phyloP scores from a whole-genome alignment of 2,113 vertebrate species.

The Marcusenius ussheri region DNA sequence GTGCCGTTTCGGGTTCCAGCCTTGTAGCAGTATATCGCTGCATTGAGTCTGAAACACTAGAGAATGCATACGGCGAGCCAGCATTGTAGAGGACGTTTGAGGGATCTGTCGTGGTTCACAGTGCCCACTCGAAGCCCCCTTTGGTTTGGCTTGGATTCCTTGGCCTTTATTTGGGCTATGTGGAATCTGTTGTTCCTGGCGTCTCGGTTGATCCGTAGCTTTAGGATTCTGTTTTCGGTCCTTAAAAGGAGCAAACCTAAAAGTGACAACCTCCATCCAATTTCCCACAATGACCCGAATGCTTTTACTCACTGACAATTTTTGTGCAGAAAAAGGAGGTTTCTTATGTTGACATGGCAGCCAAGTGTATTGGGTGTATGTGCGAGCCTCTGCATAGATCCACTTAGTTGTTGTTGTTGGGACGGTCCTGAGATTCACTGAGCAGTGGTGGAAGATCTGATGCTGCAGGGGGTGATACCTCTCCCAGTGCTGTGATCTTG shows the following conservation, averaged over 20 bases:
- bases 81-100: background rate
- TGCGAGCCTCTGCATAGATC: background rate
- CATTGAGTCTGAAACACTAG: background rate
- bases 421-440: background rate
- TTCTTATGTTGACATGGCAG: background rate
- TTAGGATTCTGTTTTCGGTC: background rate
- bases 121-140: background rate
- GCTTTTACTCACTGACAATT: background rate
- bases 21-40: background rate
- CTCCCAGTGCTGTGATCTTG: background rate
- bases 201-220: background rate
- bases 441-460: background rate
- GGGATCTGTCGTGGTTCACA: background rate
- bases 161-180: background rate
- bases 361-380: background rate
- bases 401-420: background rate
- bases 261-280: background rate
- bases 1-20: background rate
- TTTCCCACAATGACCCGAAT: background rate
- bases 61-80: background rate
- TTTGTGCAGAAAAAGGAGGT: background rate
- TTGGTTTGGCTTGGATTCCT: background rate
- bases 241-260: background rate
- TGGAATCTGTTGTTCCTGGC: background rate
- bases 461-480: background rate